Conservation (phyloP, 2,888 invertebrate species). For the Leptarthrus brevirostris region DNA sequence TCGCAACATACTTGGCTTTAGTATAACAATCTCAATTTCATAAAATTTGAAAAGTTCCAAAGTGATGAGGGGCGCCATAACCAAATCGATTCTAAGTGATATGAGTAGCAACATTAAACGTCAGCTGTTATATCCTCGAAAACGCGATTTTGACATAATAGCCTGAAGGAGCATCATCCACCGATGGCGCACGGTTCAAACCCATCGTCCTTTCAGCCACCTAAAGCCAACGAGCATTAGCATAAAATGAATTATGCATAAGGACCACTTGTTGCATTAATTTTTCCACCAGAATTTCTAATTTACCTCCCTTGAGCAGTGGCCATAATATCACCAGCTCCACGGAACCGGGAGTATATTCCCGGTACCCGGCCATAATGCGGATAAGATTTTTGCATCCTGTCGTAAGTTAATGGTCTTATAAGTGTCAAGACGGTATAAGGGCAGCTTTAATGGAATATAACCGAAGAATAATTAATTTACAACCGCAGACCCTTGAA, state of each 20-base stretch:
- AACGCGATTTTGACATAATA: constrained; percentile 39
- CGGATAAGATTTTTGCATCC: constrained; percentile 50
- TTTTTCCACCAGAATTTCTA: constrained; percentile 50
- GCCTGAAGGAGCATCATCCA: constrained; percentile 18
- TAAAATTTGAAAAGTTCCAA: constrained; percentile 33
- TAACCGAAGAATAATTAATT: constrained; percentile 48
- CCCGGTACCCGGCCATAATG: constrained; percentile 34
- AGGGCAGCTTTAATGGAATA: constrained; percentile 51
- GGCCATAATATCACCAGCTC: constrained; percentile 2
- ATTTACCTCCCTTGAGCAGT: constrained; percentile 42
- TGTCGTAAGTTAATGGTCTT: constrained; percentile 50
- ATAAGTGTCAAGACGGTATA: constrained; percentile 49
- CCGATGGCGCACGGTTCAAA: background rate
- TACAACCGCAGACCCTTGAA: constrained; percentile 6
- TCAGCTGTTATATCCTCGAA: background rate
- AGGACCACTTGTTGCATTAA: constrained; percentile 54
- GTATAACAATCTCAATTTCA: constrained; percentile 33
- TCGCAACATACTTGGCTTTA: background rate
- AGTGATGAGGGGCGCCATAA: constrained; percentile 31
- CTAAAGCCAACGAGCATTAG: constrained; percentile 46
- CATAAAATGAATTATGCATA: constrained; percentile 54
- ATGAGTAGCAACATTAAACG: constrained; percentile 21
- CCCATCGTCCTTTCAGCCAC: background rate
- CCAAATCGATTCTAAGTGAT: constrained; percentile 31
- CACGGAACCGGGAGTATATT: background rate